Base-by-base conservation (phyloP, 2,888 invertebrate species). In the Diogma glabrata region DNA sequence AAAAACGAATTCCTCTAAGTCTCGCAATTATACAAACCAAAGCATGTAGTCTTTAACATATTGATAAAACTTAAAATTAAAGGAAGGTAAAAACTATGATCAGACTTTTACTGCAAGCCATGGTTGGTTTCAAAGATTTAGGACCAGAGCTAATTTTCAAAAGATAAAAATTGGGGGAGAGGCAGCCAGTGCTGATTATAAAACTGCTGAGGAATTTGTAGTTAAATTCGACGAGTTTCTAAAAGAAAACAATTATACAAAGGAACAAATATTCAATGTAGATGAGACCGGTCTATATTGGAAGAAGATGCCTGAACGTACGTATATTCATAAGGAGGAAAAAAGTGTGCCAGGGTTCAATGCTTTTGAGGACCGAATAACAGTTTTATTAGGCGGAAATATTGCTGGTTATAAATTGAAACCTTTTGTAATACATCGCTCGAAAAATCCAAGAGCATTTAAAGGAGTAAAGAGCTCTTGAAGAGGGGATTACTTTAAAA, bases 401-500 rank as follows among this genome's bases (percentile, higher is more conserved):
- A 43, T 40, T 40, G 40, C 33, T 33, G 33, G 33, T 33, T 33
- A 33, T 33, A 33, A 33, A 33, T 33, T 33, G 33, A 33, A 33
- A 33, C 33, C 33, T 33, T 33, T 33, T 7, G 33, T 33, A 33
- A 33, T 7, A 33, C 33, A 33, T 33, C 33, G 33, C 33, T 33
- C 33, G 33, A 33, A 33, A 33, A 33, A 12, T 33, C 4, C n/a
- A 33, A 43, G 43, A 43, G 43, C 43, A 40, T 40, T 40, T 16
- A 40, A 16, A 19, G 43, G 22, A 43, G 43, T 43, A 43, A 43
- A 43, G 17, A 20, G 43, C 43, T 43, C 43, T 43, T 43, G 20
- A 43, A 43, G 43, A 40, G 43, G 43, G 43, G 43, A 43, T 43
- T 43, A 43, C 43, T 43, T 43, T 43, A 43, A 43, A 20, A 43